Base-by-base conservation (phyloP, 1,140 invertebrate genomes). In the Acyrthosiphon pisum region DNA sequence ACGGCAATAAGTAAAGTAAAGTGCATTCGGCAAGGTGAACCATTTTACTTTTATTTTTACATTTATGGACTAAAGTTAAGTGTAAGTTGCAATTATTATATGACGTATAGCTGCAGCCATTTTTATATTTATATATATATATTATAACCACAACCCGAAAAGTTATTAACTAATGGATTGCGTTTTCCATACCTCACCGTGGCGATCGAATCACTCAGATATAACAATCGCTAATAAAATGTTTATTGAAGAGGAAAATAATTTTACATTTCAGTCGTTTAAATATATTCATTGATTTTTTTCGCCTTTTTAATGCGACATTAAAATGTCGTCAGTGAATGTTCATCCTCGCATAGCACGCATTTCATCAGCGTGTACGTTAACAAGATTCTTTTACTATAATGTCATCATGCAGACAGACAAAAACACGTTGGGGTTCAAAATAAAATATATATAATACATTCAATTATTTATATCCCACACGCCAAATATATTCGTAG, bases 101-200 rank as follows among this genome's bases (percentile, higher is more conserved):
- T 35, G 48, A 56, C 22, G 88, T 56, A 76, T 76, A 35, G n/a
- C 88, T 53, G n/a, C 8, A 53, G 87, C 88, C 88, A 89, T 89
- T 56, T 56, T 56, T 89, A 89, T 53, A 89, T 89, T 89, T 84
- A 46, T 30, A 6, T 35, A 18, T 30, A 22, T 37, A 26, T 50
- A 44, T 41, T 26, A 30, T 30, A 60, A 60, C 50, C 89, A 37
- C 53, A 20, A 30, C 89, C 53, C 56, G 26, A 68, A 90, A 68
- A 68, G 53, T 90, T 90, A 90, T 90, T 68, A 90, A 90, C 89
- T 90, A 90, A 90, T 68, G 89, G 89, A 90, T 41, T 60, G 56
- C 35, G 11, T 90, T 68, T 68, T 56, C 9, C 35, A 56, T 41
- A 56, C 88, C 50, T 30, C 30, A 7, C 35, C 1, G 56, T 44